phyloP scores from a whole-genome alignment of 2,888 invertebrate species.

The Flexamia atlantica region DNA sequence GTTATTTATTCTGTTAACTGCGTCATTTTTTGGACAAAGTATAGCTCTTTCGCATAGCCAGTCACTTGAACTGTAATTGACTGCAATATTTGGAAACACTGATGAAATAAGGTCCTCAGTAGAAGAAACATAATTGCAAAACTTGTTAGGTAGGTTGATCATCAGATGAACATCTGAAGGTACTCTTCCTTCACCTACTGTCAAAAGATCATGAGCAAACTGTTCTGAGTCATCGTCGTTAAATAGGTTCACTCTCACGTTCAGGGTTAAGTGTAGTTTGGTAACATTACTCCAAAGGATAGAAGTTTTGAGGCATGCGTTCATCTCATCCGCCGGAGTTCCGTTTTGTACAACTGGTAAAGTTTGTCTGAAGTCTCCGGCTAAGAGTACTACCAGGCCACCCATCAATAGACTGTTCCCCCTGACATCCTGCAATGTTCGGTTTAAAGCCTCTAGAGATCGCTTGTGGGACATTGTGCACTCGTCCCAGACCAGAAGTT shows the following conservation, averaged over 20 bases:
- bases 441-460: conserved; percentile 72
- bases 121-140: conserved; percentile 71
- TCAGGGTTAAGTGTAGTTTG: background rate
- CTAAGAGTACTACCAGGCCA: conserved; percentile 13
- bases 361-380: conserved; percentile 48
- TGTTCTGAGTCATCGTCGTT: background rate
- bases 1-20: conserved; percentile 68
- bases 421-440: conserved; percentile 67
- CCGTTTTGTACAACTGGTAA: conserved; percentile 35
- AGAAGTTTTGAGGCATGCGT: conserved; percentile 44
- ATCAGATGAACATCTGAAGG: conserved; percentile 71
- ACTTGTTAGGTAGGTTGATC: conserved; percentile 72
- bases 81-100: conserved; percentile 39
- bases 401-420: conserved; percentile 31
- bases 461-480: conserved; percentile 73
- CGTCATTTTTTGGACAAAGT: conserved; percentile 65
- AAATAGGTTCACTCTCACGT: conserved; percentile 32
- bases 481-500: conserved; percentile 74
- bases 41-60: conserved; percentile 70
- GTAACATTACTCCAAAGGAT: conserved; percentile 14
- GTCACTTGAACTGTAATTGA: conserved; percentile 56
- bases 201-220: background rate
- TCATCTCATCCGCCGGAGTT: conserved; percentile 48
- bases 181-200: conserved; percentile 60
- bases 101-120: conserved; percentile 61